A percentile compares a stretch with the other conserved stretches of the same genome.
Conservation (phyloP, 37 sponge, comb jelly and placozoan species). For the Chondrosia reniformis region DNA sequence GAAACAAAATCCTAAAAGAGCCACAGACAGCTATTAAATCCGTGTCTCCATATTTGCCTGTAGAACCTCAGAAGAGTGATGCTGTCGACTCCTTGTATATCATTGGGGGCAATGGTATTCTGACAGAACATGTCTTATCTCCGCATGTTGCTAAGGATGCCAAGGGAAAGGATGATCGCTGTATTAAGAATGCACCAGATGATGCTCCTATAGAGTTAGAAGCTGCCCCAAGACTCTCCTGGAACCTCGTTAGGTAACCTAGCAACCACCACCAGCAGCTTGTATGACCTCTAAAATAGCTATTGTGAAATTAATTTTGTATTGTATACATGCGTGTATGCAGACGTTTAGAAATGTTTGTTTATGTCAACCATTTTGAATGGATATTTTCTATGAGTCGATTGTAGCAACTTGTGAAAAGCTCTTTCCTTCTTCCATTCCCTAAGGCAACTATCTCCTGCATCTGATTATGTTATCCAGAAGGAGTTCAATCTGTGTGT, state of each 20-base stretch:
- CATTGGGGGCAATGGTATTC: slow-evolving; percentile 45
- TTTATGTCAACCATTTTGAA: slow-evolving; percentile 28
- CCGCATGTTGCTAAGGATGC: slow-evolving; percentile 34
- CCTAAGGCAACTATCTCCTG: neutral
- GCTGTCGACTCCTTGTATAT: slow-evolving; percentile 55
- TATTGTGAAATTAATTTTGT: no score
- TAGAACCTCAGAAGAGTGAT: slow-evolving; percentile 11
- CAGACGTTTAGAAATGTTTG: slow-evolving; percentile 33
- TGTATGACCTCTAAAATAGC: no score
- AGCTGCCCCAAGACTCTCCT: slow-evolving; percentile 46
- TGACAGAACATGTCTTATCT: slow-evolving; percentile 40
- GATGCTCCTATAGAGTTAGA: slow-evolving; percentile 72
- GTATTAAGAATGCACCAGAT: slow-evolving; percentile 9
- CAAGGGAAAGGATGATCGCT: slow-evolving; percentile 35
- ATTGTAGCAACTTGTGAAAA: neutral
- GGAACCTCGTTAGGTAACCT: slow-evolving; percentile 70
- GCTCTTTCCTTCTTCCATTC: neutral
- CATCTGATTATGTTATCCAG: neutral
- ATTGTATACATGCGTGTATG: slow-evolving; percentile 41
- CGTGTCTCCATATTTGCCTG: no score
- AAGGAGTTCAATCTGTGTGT: neutral
- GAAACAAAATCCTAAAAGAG: no score
- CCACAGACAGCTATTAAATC: no score
- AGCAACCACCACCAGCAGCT: no score
- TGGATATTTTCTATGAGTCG: neutral